Evolutionary conservation across 2,888 invertebrate genomes (phyloP), one percentile per base, ranked within the genome.

Genomic region (Deladenus siricidicola): DNA sequence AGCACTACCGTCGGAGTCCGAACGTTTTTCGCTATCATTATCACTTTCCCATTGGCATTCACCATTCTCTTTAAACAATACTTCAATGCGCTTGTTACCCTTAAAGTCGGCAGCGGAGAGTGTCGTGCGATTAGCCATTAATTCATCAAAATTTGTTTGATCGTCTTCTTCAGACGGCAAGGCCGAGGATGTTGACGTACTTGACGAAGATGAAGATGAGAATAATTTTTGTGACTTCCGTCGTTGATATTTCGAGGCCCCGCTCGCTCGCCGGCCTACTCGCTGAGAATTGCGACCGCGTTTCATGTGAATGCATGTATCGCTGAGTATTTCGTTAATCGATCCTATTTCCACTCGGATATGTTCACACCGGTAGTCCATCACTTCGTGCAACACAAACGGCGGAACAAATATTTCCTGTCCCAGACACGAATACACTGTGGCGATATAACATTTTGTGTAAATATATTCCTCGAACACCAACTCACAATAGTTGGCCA

Each of bases 341-440:
- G 67, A 59, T 14, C 56, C 63, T n/a, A 68, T 39, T 47, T 63
- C 63, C 28, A 70, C 28, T 19, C 44, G 52, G 2, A 56, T 58
- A 42, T 71, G 66, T 14, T 65, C 59, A 43, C 68, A 68, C 8
- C 70, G 56, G 28, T 61, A 63, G n/a, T 68, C 63, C 29, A 59
- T 54, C 4, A 58, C 59, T 24, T 68, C 70, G 24, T 45, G 42
- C 3, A 68, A 47, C 6, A 68, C 56, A 4, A 48, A 19, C 29
- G 29, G n/a, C 4, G 65, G 66, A 10, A 67, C 60, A 24, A 50
- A 44, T 26, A 66, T 51, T 62, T 65, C 53, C 30, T 63, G 50
- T 49, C 63, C 45, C 42, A 59, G 44, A 34, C 49, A 64, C 34
- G 48, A 34, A 44, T 68, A 66, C 4, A 57, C 49, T 10, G 69